Evolutionary conservation across 2,888 invertebrate genomes (phyloP), one percentile per base, ranked within the genome.

Genomic region (Tholera decimalis): DNA sequence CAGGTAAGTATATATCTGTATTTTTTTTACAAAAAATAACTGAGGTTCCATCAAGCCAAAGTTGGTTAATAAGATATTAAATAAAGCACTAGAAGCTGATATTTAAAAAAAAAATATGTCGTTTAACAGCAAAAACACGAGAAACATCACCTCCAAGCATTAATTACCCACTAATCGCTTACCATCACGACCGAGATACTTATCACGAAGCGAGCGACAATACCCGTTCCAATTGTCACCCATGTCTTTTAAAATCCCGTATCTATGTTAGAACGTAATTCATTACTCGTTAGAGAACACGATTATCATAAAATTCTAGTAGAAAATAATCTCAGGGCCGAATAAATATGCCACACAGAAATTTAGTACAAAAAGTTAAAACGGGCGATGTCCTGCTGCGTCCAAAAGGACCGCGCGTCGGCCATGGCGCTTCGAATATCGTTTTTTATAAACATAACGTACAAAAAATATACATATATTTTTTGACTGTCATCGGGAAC

Each of bases 401-500:
- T 35, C 64, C 56, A 49, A 94, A 94, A 93, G 88, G 54, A 83
- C 93, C 94, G 93, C 92, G 90, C 89, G 92, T 88, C 80, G 87
- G 76, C 64, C 88, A 76, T 91, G 95, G 94, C 94, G 94, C 95
- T 94, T 87, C 84, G 83, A 50, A 64, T 73, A 57, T 64, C 85
- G 75, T 89, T 89, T 92, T 91, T 91, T 90, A 84, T 77, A 80
- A 74, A 80, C 82, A 78, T 83, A 81, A 82, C 82, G 78, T 82
- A 82, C 77, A 85, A 90, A 93, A 93, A 92, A 89, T 87, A 87
- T 90, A 92, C 89, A 91, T 91, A 93, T 93, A 93, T 94, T 94
- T 94, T 93, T 94, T 89, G 91, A 93, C 93, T 95, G 95, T 95
- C 95, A 95, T 95, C 95, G 95, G 92, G 94, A 95, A 95, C 94